Conservation (phyloP, 2,113 vertebrate species). For the Prietella phreatophila region DNA sequence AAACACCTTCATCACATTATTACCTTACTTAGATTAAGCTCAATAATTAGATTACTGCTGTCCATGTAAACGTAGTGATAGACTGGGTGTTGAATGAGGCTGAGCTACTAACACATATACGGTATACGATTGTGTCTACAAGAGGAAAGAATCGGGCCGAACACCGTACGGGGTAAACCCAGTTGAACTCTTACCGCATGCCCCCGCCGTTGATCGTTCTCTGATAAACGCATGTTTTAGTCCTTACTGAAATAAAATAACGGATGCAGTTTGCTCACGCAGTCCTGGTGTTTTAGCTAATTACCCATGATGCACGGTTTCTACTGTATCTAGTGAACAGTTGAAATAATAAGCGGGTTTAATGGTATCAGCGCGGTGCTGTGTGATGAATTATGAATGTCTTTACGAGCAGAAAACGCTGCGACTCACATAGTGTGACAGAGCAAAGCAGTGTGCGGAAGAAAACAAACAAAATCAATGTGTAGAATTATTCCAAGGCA, state of each 20-base stretch:
- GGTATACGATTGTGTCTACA: neutral
- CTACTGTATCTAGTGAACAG: constrained; percentile 29
- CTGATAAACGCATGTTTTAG: neutral
- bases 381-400: constrained; percentile 26
- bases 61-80: too few species aligned
- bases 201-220: too few species aligned
- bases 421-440: neutral
- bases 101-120: neutral
- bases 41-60: too few species aligned
- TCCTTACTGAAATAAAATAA: neutral
- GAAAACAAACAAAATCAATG: constrained; percentile 26
- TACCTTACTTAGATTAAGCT: too few species aligned
- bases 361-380: constrained; percentile 19
- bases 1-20: too few species aligned
- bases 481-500: constrained; percentile 6
- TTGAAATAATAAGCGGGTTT: constrained; percentile 33
- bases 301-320: constrained; percentile 22
- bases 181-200: neutral
- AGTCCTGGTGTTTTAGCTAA: neutral
- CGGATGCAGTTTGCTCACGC: neutral
- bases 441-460: neutral
- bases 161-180: neutral
- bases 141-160: neutral
- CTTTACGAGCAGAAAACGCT: neutral
- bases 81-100: neutral